These are phyloP conservation scores for Heterohyrax brucei DNA, from an alignment of 2,797 vertebrate genomes.

Conservation along the genomic window DNA sequence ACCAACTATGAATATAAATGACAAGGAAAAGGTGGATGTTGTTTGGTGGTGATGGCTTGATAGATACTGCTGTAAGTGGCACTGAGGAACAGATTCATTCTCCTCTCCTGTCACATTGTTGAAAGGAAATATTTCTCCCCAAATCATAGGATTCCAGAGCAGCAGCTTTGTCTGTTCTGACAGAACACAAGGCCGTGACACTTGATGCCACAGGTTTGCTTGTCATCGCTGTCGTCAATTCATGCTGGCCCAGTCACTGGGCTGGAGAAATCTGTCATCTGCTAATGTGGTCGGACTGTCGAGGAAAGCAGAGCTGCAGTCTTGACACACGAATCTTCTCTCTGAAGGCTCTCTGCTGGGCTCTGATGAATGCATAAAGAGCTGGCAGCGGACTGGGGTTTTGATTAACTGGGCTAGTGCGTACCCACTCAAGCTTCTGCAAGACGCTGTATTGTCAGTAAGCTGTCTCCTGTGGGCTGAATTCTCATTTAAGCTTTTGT, in stretches of 20 bases:
- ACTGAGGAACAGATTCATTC: not conserved
- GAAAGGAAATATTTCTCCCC: constrained; percentile 79
- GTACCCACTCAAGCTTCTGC: constrained; percentile 83
- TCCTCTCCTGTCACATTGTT: constrained; percentile 67
- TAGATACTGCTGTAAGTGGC: not conserved
- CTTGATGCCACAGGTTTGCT: constrained; percentile 77
- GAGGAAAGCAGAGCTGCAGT: constrained; percentile 81
- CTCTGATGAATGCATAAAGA: constrained; percentile 88
- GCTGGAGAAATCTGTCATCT: constrained; percentile 83
- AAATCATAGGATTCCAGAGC: constrained; percentile 70
- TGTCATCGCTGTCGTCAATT: constrained; percentile 77
- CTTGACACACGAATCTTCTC: constrained; percentile 87
- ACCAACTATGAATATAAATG: not conserved
- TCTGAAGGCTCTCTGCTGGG: constrained; percentile 85
- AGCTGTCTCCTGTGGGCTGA: constrained; percentile 85
- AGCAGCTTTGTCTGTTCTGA: constrained; percentile 79
- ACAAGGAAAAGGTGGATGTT: not conserved
- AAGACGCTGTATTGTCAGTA: constrained; percentile 86
- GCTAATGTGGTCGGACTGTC: constrained; percentile 86
- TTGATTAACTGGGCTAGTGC: constrained; percentile 88
- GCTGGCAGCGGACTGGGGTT: constrained; percentile 84
- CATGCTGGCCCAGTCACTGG: constrained; percentile 76
- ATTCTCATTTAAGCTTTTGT: constrained; percentile 88
- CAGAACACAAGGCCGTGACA: constrained; percentile 79
- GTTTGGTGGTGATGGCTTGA: not conserved